phyloP scores from a whole-genome alignment of 2,797 vertebrate species.

The Phaenicophaeus curvirostris region DNA sequence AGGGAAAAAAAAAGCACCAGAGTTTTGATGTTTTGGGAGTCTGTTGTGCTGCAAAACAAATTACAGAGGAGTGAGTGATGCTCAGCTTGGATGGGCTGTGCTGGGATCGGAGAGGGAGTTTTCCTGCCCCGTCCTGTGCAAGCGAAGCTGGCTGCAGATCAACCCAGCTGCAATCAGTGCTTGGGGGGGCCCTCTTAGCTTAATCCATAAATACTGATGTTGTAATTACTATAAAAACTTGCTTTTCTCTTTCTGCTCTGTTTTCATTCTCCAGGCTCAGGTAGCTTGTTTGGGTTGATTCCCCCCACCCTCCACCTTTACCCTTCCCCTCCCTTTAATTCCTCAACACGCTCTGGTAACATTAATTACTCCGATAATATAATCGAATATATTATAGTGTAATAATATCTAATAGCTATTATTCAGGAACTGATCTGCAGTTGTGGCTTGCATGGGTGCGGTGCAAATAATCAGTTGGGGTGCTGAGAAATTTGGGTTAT shows the following conservation, averaged over 20 bases:
- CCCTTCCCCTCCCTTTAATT: background rate
- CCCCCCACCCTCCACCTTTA: background rate
- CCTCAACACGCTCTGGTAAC: background rate
- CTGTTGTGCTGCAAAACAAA: background rate
- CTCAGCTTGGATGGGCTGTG: background rate
- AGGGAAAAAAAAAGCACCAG: rapidly evolving
- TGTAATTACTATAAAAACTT: background rate
- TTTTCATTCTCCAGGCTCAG: background rate
- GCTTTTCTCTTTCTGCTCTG: background rate
- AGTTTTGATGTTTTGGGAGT: background rate
- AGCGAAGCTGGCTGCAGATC: background rate
- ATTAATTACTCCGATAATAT: constrained; percentile 14
- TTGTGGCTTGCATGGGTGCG: background rate
- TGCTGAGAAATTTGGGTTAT: background rate
- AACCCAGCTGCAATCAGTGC: background rate
- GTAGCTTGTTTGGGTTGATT: background rate
- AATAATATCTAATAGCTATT: background rate
- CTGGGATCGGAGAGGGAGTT: background rate
- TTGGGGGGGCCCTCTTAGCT: background rate
- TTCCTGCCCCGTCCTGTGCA: background rate
- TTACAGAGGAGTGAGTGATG: background rate
- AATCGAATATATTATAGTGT: too few species aligned
- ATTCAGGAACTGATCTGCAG: background rate
- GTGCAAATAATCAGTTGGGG: background rate
- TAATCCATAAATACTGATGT: background rate